Percentiles rank a stretch among this genome's conserved stretches.
Conservation (phyloP, 2,113 vertebrate species). For the Nerophis ophidion region DNA sequence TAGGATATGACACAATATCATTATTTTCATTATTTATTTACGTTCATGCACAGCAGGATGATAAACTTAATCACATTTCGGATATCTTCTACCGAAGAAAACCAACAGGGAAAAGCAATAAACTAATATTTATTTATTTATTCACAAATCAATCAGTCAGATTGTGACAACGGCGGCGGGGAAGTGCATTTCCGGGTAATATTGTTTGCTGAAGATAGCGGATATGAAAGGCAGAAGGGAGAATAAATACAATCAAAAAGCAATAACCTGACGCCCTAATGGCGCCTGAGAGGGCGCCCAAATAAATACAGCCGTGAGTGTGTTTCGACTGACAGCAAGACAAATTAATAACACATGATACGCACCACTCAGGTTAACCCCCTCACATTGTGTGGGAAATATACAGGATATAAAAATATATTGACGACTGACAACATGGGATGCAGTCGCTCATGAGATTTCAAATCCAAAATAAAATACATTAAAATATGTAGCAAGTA, state of each 20-base stretch:
- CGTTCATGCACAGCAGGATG: slow-evolving; percentile 1
- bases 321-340: slow-evolving; percentile 70
- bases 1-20: not conserved
- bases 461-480: not conserved
- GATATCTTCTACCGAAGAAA: slow-evolving; percentile 24
- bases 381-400: not conserved
- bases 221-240: slow-evolving; percentile 68
- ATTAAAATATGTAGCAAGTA: no score
- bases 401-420: slow-evolving; percentile 1
- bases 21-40: not conserved
- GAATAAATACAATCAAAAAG: slow-evolving; percentile 75
- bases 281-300: slow-evolving; percentile 65
- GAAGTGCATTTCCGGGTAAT: slow-evolving; percentile 62
- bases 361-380: slow-evolving; percentile 37
- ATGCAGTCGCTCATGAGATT: not conserved
- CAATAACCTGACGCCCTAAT: slow-evolving; percentile 73
- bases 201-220: slow-evolving; percentile 57
- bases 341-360: slow-evolving; percentile 74
- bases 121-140: slow-evolving; percentile 53
- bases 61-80: slow-evolving; percentile 15
- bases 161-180: slow-evolving; percentile 48
- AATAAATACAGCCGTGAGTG: slow-evolving; percentile 72
- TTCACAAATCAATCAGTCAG: slow-evolving; percentile 69
- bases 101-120: slow-evolving; percentile 54
- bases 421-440: no score